These are phyloP conservation scores for Callyntrura guangdongensis DNA, from an alignment of 2,888 invertebrate species.

Conservation along the genomic window DNA sequence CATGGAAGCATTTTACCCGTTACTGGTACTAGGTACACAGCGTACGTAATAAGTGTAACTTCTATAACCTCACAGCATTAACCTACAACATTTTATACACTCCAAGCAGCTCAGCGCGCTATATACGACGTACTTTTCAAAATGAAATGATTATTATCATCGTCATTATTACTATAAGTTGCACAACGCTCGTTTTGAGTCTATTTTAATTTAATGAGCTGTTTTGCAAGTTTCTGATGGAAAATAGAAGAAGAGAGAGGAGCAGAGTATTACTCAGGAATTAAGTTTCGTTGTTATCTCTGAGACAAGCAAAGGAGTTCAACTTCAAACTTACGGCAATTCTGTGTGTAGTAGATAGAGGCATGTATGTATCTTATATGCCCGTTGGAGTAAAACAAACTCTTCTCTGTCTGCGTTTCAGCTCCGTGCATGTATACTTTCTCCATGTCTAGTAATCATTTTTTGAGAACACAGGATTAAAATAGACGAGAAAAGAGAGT, in stretches of 20 bases:
- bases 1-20: neutral
- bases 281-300: constrained; percentile 61
- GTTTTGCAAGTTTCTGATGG: constrained; percentile 39
- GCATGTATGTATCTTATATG: neutral
- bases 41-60: no score
- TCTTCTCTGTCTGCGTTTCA: neutral
- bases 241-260: constrained; percentile 33
- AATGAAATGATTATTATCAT: constrained; percentile 31
- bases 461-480: constrained; percentile 67
- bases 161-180: constrained; percentile 29
- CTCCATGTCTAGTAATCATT: constrained; percentile 62
- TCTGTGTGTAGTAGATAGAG: no score
- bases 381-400: neutral
- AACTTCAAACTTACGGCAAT: neutral
- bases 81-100: neutral
- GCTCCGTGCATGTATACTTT: constrained; percentile 5
- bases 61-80: neutral
- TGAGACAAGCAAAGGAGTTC: neutral
- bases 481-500: constrained; percentile 61
- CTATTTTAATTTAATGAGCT: constrained; percentile 69
- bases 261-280: constrained; percentile 24
- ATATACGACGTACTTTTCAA: neutral
- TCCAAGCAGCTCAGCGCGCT: neutral
- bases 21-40: neutral
- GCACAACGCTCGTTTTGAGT: constrained; percentile 39